Base-by-base conservation (phyloP, 2,797 vertebrate species). In the Kryptolebias ocellatus region DNA sequence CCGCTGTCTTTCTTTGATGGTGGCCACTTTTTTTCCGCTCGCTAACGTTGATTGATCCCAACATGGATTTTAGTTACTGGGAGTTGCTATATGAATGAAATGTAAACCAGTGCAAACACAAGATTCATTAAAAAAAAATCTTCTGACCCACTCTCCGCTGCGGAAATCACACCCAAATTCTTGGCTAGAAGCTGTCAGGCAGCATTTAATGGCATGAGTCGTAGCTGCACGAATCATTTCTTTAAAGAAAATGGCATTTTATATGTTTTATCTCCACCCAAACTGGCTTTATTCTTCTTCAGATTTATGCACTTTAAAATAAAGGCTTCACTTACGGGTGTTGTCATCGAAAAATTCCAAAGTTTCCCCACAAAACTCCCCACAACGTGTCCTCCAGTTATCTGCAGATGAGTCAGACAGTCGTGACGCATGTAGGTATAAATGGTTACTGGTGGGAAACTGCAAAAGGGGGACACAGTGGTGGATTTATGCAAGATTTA, bases 31-130 rank as follows among this genome's bases (percentile, higher is more conserved):
- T 71, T 68, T 16, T 49, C 18, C 60, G 37, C 59, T 64, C 56
- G 74, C 78, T 71, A 39, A 54, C 81, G 82, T 64, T 91, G 87
- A 90, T 89, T 90, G 77, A 89, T 87, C 81, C 76, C 83, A 90
- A 90, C 83, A 86, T 85, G 85, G 78, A 86, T 78, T 42, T 34
- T 61, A 78, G 76, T 83, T 81, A 72, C 68, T 89, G 70, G 66
- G n/a, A 68, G 51, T 67, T 17, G 61, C 69, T 74, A 69, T 80
- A 51, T 67, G 81, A 88, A 86, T 87, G 83, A 91, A 90, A 91
- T 86, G 81, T 88, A 88, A 90, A 88, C 88, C 81, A 77, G 74
- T 8, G 81, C 87, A 91, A 91, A 87, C 87, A 91, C 9, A 76
- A 72, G 87, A 83, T 84, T 91, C 85, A 87, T 88, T 87, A 89